Evolutionary conservation across 1,140 invertebrate genomes (phyloP).

Genomic region (Lithobius niger): DNA sequence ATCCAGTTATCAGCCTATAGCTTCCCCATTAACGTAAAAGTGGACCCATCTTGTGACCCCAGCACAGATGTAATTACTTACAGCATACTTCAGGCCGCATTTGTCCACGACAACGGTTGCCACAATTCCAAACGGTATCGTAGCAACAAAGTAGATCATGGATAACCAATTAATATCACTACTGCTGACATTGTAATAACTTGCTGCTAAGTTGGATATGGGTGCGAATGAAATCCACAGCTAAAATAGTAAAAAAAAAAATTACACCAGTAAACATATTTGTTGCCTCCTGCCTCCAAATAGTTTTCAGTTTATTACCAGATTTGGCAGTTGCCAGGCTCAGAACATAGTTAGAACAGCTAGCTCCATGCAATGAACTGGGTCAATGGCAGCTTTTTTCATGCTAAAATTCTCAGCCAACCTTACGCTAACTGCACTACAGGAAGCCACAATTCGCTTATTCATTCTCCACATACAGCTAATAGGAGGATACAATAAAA

Average conservation of each 20-base stretch:
- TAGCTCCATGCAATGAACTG: no score
- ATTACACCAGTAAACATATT: no score
- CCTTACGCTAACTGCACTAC: no score
- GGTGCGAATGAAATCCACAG: slow-evolving; percentile 35
- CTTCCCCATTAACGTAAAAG: not conserved
- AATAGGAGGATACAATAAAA: no score
- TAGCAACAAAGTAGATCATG: slow-evolving; percentile 31
- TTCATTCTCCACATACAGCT: no score
- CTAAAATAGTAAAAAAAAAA: slow-evolving; percentile 20
- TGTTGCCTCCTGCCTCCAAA: no score
- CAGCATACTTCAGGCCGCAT: slow-evolving; percentile 29
- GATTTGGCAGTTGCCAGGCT: no score
- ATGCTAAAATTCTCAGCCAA: no score
- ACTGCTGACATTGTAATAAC: slow-evolving; percentile 26
- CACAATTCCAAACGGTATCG: slow-evolving; percentile 31
- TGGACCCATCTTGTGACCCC: not conserved
- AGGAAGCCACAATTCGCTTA: no score
- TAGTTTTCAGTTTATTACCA: no score
- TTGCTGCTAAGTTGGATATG: slow-evolving; percentile 29
- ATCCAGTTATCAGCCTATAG: not conserved
- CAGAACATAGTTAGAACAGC: no score
- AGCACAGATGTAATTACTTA: slow-evolving; percentile 20
- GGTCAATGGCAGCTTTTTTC: no score
- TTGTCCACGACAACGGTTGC: slow-evolving; percentile 32
- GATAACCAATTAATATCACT: slow-evolving; percentile 33